Evolutionary conservation across 2,797 vertebrate species (phyloP), one percentile per base, ranked within the genome.

Genomic region (Threskiornis aethiopicus): DNA sequence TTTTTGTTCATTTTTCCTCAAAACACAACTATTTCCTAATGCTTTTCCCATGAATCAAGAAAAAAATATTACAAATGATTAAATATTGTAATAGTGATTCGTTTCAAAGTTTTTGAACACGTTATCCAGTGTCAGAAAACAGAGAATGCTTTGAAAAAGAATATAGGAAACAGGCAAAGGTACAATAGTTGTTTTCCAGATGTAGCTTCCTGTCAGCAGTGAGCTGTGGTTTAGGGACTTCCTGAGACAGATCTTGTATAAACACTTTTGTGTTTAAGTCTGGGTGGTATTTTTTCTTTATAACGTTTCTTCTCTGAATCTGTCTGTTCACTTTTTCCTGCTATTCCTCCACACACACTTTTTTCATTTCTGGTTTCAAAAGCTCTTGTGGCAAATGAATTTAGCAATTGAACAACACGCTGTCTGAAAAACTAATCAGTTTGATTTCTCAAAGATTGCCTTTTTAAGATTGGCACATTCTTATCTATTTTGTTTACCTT

Each of bases 151-250:
- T 88, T 3, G 5, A 39, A 84, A 70, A 86, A n/a, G 15, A 52
- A 57, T 20, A 49, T 1, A 75, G 54, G 61, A 78, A 90, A 91
- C 82, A 87, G n/a, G 52, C 73, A 92, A 95, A 93, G 71, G 65
- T 90, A 93, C 54, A 84, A 54, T 72, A 94, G 62, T 46, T 89
- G 51, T 76, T 90, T 95, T 87, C 93, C 93, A 95, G 92, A 95
- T 82, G 86, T 51, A 94, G 86, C 58, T 93, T 96, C 96, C 96
- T 69, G 55, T 84, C 54, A 79, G 77, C 77, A 89, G 77, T 39
- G 64, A 82, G 69, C 42, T 35, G 87, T 86, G 85, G 87, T 81
- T 93, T 81, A 69, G 47, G 46, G 76, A 84, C 80, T 93, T 97
- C 90, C 95, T 78, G 80, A 81, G 92, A 78, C 0, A 91, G 65